Base-by-base conservation (phyloP, 2,797 vertebrate species). In the Iguana delicatissima region DNA sequence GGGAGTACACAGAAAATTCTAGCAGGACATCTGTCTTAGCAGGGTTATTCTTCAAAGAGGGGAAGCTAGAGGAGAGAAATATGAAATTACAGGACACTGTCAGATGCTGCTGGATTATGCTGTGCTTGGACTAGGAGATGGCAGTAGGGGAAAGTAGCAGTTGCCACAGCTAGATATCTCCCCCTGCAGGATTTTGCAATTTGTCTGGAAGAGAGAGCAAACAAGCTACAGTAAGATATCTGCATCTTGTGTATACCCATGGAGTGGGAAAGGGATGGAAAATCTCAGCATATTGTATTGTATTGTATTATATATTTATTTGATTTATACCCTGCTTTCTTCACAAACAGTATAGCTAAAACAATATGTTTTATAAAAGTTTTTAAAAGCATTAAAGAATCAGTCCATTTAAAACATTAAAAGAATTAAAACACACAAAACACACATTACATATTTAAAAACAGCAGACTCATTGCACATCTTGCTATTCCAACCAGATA, bases 81-180 rank as follows among this genome's bases (percentile, higher is more conserved):
- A 46, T 3, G 42, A 46, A 46, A 46, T 29, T 18, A 18, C 69
- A 73, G 24, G 18, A 42, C 55, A 14, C 2, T 59, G 35, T 59
- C 6, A 74, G 29, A 29, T 8, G 59, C 50, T 73, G 52, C 32
- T 83, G 55, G 29, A 83, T 84, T 62, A 57, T 89, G 80, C 29
- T 62, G 29, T 6, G 52, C 22, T 42, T 74, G 50, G 20, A 35
- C 1, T 22, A 52, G 32, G 32, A 52, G 67, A n/a, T 12, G 22
- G 46, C 69, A 85, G 62, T 35, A 29, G 24, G 52, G 29, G 46
- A 85, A 89, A 74, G 26, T 57, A 38, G 64, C 62, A 52, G 67
- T 69, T 62, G 77, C n/a, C 76, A 67, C 26, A 69, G 73, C 83
- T 80, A 85, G 2, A 35, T 38, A 29, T 85, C 59, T 89, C 83